phyloP scores from a whole-genome alignment of 2,113 vertebrate species.

The Aphyosemion australe region DNA sequence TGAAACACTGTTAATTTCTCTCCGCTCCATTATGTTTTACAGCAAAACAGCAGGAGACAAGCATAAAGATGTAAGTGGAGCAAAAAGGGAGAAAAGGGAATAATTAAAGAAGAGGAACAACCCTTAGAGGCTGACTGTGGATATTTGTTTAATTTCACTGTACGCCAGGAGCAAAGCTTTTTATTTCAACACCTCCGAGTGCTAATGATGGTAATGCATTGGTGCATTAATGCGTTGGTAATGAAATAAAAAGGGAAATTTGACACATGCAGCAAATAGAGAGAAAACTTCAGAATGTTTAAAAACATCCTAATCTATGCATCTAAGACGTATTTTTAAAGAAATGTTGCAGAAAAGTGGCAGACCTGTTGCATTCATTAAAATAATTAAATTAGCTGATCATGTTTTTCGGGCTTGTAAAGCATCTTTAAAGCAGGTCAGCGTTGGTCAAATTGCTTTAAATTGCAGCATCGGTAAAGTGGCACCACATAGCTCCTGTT shows the following conservation, averaged over 20 bases:
- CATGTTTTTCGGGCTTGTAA: not conserved
- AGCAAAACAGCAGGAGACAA: not conserved
- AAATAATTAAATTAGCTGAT: too few relatives aligned
- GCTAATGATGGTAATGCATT: conserved; percentile 54
- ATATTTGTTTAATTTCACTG: conserved; percentile 56
- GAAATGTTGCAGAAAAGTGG: not conserved
- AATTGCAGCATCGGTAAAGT: conserved; percentile 14
- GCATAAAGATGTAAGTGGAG: not conserved
- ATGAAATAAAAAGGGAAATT: conserved; percentile 34
- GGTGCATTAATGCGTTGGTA: conserved; percentile 31
- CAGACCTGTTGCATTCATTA: not conserved
- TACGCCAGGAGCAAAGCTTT: conserved; percentile 34
- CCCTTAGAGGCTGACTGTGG: conserved; percentile 27
- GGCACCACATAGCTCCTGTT: conserved; percentile 39
- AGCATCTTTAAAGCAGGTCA: conserved; percentile 1
- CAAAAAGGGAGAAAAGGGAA: conserved; percentile 8
- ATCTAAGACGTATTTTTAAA: not conserved
- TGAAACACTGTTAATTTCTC: conserved; percentile 6
- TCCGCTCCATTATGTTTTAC: conserved; percentile 4
- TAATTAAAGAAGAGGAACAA: conserved; percentile 30
- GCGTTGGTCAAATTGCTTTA: not conserved
- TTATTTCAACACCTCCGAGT: conserved; percentile 48
- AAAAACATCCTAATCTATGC: not conserved
- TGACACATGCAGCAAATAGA: conserved; percentile 10
- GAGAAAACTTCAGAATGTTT: not conserved